Evolutionary conservation across 1,140 invertebrate species (phyloP), one percentile per base, ranked within the genome.

Genomic region (Tyrophagus putrescentiae): DNA sequence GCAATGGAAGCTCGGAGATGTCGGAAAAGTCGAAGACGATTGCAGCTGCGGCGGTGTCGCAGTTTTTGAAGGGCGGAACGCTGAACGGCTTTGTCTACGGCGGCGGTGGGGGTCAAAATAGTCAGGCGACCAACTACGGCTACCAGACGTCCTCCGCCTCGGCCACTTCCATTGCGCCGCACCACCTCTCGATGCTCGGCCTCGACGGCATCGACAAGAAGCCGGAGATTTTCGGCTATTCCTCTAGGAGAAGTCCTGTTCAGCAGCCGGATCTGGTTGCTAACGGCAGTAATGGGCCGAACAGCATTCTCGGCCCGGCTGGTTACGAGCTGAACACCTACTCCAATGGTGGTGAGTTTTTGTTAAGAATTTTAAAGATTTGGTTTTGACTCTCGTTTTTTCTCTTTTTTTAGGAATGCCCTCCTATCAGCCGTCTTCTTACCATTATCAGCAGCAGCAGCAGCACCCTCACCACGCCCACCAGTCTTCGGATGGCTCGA

Each of bases 171-270:
- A n/a, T n/a, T n/a, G n/a, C n/a, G n/a, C 56, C 62, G 27, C 61
- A 64, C 21, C 57, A 60, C n/a, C 59, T 67, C 23, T 67, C 65
- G 54, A 63, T 65, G 52, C 50, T 65, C 16, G 62, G 50, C 48
- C 52, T 45, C 16, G 45, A 60, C 21, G 65, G 66, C 32, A 67
- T 65, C 39, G 61, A 16, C 50, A 64, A 39, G 64, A 67, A 57
- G 65, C 64, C 52, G 60, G 67, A 62, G n/a, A 62, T 33, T 1
- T 62, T 62, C 23, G 65, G 65, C 21, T 68, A 67, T 48, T 65
- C 62, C 41, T 66, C 66, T 13, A 65, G 67, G 54, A 61, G 65
- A 52, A 50, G 56, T 29, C 65, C 67, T 34, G 65, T 65, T 6
- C 66, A 67, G 58, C 52, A 67, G 27, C 65, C 32, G 66, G 60